Evolutionary conservation across 2,888 invertebrate genomes (phyloP).

Genomic region (Azorinus chamasolen): DNA sequence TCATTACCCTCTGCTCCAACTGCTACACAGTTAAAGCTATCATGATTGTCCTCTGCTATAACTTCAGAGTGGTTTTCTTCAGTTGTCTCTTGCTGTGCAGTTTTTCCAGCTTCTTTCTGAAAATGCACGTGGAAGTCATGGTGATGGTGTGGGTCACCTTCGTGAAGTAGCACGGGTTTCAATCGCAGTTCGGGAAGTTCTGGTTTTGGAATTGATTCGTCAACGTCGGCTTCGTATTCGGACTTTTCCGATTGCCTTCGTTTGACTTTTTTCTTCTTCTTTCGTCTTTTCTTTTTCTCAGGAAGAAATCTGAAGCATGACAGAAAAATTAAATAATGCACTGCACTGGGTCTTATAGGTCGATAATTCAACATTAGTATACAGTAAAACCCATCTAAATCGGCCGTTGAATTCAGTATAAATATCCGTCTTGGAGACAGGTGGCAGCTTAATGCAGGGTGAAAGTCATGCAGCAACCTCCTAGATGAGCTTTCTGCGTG

Average conservation of each 20-base stretch:
- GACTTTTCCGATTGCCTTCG: not conserved
- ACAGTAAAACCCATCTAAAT: too few species aligned
- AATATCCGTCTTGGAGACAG: too few species aligned
- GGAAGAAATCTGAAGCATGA: constrained; percentile 17
- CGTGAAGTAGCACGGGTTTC: constrained; percentile 25
- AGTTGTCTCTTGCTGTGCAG: not conserved
- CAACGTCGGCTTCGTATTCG: constrained; percentile 7
- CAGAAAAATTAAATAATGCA: not conserved
- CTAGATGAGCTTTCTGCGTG: too few species aligned
- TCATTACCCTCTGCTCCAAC: too few species aligned
- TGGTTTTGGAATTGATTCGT: constrained; percentile 1
- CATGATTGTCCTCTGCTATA: too few species aligned
- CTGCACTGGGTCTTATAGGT: not conserved
- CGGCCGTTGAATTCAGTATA: too few species aligned
- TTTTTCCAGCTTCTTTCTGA: not conserved
- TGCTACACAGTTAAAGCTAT: too few species aligned
- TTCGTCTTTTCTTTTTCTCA: constrained; percentile 19
- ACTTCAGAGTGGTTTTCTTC: not conserved
- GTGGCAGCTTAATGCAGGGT: too few species aligned
- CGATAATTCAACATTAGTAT: constrained; percentile 6
- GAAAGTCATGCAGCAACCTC: too few species aligned
- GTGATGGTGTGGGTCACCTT: constrained; percentile 34
- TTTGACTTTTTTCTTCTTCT: constrained; percentile 45
- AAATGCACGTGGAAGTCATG: constrained; percentile 50
- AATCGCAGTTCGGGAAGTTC: constrained; percentile 50